These are phyloP conservation scores for Syngnathus acus DNA, from an alignment of 2,797 vertebrate genomes.

Conservation along the genomic window DNA sequence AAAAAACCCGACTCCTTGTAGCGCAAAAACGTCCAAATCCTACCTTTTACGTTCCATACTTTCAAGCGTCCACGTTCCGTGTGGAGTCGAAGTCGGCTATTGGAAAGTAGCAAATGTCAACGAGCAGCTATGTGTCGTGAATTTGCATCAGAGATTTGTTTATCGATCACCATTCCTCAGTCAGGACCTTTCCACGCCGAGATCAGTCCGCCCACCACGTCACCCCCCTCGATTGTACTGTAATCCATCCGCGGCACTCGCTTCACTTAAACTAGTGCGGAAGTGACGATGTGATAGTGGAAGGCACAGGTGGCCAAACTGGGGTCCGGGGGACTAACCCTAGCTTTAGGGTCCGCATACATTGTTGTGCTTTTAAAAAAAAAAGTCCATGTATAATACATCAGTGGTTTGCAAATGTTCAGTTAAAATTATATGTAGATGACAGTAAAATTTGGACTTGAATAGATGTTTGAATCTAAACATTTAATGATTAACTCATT, in stretches of 20 bases:
- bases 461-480: no score
- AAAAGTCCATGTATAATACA: background rate
- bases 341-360: background rate
- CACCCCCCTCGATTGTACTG: slow-evolving; percentile 16
- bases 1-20: slow-evolving; percentile 64
- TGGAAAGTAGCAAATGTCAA: slow-evolving; percentile 11
- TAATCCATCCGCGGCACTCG: slow-evolving; percentile 33
- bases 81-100: slow-evolving; percentile 1
- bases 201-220: slow-evolving; percentile 54
- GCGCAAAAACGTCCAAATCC: slow-evolving; percentile 57
- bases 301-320: background rate
- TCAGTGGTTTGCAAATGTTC: background rate
- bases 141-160: slow-evolving; percentile 39
- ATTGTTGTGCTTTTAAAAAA: background rate
- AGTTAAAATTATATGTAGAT: background rate
- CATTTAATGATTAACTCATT: no score
- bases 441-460: background rate
- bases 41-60: slow-evolving; percentile 91
- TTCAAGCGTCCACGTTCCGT: slow-evolving; percentile 24
- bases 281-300: background rate
- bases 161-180: slow-evolving; percentile 43
- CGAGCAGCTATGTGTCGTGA: slow-evolving; percentile 29
- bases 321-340: background rate
- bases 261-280: slow-evolving; percentile 48
- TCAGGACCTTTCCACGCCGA: slow-evolving; percentile 36